Evolutionary conservation across 1,140 invertebrate species (phyloP).

Genomic region (Periplaneta americana): DNA sequence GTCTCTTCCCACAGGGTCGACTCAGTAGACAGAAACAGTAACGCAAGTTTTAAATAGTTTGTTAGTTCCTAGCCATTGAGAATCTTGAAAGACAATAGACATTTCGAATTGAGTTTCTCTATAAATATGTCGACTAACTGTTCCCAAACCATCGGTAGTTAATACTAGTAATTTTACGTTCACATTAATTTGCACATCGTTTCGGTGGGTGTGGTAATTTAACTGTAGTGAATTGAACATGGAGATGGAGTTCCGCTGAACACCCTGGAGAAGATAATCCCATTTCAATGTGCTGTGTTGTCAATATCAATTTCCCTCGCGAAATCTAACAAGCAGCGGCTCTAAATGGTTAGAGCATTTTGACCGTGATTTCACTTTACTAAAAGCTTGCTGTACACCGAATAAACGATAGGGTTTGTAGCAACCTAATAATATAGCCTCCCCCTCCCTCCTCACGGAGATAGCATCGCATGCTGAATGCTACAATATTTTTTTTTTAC

Average conservation of each 20-base stretch:
- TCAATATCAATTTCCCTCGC: not conserved
- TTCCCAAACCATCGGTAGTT: not conserved
- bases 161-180: not conserved
- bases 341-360: not conserved
- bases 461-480: not conserved
- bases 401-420: not conserved
- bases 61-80: too few species aligned
- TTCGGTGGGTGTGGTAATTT: not conserved
- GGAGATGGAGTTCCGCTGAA: not conserved
- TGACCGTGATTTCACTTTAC: not conserved
- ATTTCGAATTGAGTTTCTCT: too few species aligned
- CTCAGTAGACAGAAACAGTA: too few species aligned
- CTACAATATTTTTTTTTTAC: not conserved
- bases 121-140: too few species aligned
- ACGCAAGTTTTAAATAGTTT: too few species aligned
- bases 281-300: not conserved
- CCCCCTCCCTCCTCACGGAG: not conserved
- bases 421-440: not conserved
- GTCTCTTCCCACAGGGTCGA: too few species aligned
- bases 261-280: not conserved
- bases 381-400: not conserved
- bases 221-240: not conserved
- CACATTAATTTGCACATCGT: not conserved
- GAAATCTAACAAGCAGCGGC: not conserved
- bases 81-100: too few species aligned